Conservation (phyloP, 2,113 vertebrate genomes). For the Pedetes capensis region DNA sequence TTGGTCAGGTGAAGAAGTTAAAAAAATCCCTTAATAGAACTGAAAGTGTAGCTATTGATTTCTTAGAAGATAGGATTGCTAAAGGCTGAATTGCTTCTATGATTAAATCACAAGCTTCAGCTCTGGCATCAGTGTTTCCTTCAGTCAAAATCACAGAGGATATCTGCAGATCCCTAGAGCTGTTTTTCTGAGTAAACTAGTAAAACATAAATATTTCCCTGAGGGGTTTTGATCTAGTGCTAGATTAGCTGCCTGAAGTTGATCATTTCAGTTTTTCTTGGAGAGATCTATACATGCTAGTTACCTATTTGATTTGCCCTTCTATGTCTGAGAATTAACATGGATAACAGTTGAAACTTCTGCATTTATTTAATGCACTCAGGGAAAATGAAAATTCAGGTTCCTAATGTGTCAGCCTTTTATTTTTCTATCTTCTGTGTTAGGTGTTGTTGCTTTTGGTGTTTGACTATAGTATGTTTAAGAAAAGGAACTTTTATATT, state of each 20-base stretch:
- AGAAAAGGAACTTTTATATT: neutral
- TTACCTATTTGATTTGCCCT: constrained; percentile 73
- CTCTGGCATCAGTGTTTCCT: constrained; percentile 79
- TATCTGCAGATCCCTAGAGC: constrained; percentile 79
- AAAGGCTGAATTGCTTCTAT: constrained; percentile 80
- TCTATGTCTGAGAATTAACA: constrained; percentile 72
- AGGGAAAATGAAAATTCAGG: constrained; percentile 21
- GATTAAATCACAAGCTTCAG: constrained; percentile 84
- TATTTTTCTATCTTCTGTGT: neutral
- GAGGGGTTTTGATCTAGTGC: constrained; percentile 76
- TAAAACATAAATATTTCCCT: constrained; percentile 83
- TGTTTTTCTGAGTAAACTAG: constrained; percentile 79
- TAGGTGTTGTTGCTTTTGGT: constrained; percentile 9
- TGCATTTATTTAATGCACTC: constrained; percentile 30
- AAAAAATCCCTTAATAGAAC: constrained; percentile 82
- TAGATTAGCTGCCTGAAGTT: constrained; percentile 80
- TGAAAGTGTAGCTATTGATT: constrained; percentile 83
- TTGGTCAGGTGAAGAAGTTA: constrained; percentile 79
- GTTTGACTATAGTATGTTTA: constrained; percentile 15
- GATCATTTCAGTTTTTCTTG: constrained; percentile 79
- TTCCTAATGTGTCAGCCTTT: neutral
- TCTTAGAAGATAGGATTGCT: constrained; percentile 79
- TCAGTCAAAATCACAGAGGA: constrained; percentile 74
- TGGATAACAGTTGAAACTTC: constrained; percentile 62
- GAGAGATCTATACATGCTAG: constrained; percentile 70